phyloP scores from a whole-genome alignment of 2,797 vertebrate species.

The Hoplostethus atlanticus region DNA sequence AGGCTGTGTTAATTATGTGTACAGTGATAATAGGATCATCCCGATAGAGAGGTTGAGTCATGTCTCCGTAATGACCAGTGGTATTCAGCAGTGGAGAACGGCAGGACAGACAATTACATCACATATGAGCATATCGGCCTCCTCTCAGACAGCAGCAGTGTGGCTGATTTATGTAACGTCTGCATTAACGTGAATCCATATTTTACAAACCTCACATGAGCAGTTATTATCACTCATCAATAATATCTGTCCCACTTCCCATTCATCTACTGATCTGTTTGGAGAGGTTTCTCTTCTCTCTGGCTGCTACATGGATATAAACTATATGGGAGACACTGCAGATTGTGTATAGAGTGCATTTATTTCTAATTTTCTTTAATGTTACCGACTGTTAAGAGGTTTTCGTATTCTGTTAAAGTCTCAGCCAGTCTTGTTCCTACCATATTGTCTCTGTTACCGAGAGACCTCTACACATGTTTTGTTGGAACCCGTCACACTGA shows the following conservation, averaged over 20 bases:
- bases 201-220: constrained; percentile 33
- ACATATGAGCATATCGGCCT: constrained; percentile 28
- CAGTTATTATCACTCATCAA: constrained; percentile 52
- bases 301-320: constrained; percentile 33
- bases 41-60: constrained; percentile 48
- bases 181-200: constrained; percentile 37
- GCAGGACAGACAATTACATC: constrained; percentile 37
- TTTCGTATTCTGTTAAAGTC: constrained; percentile 23
- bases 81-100: constrained; percentile 18
- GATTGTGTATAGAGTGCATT: neutral
- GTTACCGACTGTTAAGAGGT: constrained; percentile 19
- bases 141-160: neutral
- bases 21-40: constrained; percentile 60
- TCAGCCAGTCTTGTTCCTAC: constrained; percentile 10
- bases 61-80: constrained; percentile 59
- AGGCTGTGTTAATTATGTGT: constrained; percentile 71
- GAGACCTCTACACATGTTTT: constrained; percentile 61
- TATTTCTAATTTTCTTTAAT: constrained; percentile 1
- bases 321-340: constrained; percentile 5
- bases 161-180: constrained; percentile 35
- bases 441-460: constrained; percentile 42
- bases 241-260: constrained; percentile 44
- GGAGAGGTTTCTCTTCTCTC: constrained; percentile 47
- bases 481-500: constrained; percentile 55
- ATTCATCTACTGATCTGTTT: constrained; percentile 46